A percentile compares a stretch with the other conserved stretches of the same genome.
phyloP scores from a whole-genome alignment of 2,888 invertebrate genomes.

The Lochmaea crataegi region DNA sequence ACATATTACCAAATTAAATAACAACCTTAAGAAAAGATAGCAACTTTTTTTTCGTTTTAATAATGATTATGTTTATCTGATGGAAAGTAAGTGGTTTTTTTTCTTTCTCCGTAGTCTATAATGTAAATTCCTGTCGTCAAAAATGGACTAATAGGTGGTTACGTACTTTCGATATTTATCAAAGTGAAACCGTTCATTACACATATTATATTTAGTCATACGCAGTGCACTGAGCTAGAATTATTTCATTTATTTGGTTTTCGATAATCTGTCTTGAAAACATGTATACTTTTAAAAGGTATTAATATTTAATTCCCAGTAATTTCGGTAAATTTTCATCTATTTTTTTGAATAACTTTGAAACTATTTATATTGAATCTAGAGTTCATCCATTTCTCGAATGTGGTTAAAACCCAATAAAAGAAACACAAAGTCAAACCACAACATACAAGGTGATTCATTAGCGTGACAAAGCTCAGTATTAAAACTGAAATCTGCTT shows the following conservation, averaged over 20 bases:
- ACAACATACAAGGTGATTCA: no score
- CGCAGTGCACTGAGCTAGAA: not conserved
- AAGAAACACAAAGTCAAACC: no score
- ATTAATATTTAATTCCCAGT: no score
- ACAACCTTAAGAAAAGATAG: constrained; percentile 8
- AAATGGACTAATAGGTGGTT: constrained; percentile 26
- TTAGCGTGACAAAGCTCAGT: no score
- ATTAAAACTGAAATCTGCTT: no score
- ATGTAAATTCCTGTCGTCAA: constrained; percentile 26
- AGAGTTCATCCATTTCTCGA: no score
- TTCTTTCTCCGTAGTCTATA: constrained; percentile 13
- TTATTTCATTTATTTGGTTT: not conserved
- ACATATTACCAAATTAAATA: constrained; percentile 10
- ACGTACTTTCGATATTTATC: constrained; percentile 33
- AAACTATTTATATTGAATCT: no score
- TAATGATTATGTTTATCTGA: constrained; percentile 23
- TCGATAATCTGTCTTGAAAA: not conserved
- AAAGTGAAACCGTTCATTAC: constrained; percentile 31
- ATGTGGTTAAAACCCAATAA: no score
- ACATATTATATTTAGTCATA: constrained; percentile 23
- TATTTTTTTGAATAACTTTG: no score
- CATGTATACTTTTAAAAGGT: not conserved
- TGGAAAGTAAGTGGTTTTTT: constrained; percentile 26
- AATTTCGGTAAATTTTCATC: no score
- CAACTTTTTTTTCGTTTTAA: constrained; percentile 6